A percentile compares a stretch with the other conserved stretches of the same genome.
phyloP scores from a whole-genome alignment of 2,113 vertebrate genomes.

The Poeciliopsis turrubarensis region DNA sequence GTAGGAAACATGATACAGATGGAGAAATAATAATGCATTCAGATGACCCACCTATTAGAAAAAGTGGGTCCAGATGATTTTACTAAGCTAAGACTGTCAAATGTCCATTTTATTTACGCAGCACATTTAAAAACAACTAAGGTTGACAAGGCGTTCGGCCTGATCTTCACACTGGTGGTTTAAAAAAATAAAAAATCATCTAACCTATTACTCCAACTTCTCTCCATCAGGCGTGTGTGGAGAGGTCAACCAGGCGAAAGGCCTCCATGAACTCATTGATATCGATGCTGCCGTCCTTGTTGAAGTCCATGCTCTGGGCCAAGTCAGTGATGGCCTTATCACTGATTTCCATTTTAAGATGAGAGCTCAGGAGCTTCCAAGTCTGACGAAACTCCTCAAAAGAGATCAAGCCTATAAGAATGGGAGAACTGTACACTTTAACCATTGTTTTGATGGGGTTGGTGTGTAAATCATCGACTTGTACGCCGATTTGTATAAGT shows the following conservation, averaged over 20 bases:
- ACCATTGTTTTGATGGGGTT: not conserved
- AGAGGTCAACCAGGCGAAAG: conserved; percentile 87
- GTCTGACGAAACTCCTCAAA: conserved; percentile 92
- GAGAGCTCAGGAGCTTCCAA: conserved; percentile 91
- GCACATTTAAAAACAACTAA: not conserved
- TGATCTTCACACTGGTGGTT: not conserved
- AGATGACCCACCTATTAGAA: not conserved
- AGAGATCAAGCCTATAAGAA: conserved; percentile 87
- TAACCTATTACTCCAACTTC: conserved; percentile 9
- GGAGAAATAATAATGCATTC: not conserved
- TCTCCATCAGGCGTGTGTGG: conserved; percentile 14
- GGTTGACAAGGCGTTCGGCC: not conserved
- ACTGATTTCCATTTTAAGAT: conserved; percentile 84
- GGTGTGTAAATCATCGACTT: not conserved
- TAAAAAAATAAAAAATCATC: not conserved
- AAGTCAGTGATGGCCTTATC: conserved; percentile 85
- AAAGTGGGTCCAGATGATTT: not conserved
- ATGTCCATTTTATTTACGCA: not conserved
- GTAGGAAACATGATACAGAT: conserved; percentile 20
- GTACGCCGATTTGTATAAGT: not conserved
- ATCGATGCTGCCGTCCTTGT: conserved; percentile 93
- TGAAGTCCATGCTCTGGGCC: conserved; percentile 93
- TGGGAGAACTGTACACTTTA: not conserved
- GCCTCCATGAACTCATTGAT: conserved; percentile 98
- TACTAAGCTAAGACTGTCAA: not conserved